A percentile compares a stretch with the other conserved stretches of the same genome.
These are phyloP conservation scores for Corbicula japonica DNA, from an alignment of 2,888 invertebrate species.

Conservation along the genomic window DNA sequence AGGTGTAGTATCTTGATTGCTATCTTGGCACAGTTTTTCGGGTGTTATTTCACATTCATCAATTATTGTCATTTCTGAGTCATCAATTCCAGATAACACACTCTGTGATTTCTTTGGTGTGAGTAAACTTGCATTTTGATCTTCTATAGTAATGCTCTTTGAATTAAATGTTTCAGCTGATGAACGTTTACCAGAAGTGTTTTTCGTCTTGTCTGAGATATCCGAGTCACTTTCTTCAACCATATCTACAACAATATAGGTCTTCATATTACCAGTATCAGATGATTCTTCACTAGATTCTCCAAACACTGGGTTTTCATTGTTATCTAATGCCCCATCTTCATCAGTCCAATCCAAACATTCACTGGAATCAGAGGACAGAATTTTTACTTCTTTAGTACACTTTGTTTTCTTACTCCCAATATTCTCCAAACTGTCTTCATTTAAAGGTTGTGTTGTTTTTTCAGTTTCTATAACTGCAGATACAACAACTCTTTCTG, in stretches of 20 bases:
- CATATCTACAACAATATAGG: constrained; percentile 32
- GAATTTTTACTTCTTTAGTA: constrained; percentile 5
- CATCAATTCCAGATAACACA: constrained; percentile 1
- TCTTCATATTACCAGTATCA: neutral
- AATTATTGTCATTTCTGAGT: neutral
- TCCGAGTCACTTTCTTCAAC: constrained; percentile 27
- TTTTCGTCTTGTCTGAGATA: neutral
- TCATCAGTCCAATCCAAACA: constrained; percentile 54
- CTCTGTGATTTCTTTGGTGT: no score
- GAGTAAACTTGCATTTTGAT: no score
- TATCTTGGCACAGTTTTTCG: neutral
- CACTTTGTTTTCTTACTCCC: neutral
- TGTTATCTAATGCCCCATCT: constrained; percentile 27
- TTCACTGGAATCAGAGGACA: constrained; percentile 48
- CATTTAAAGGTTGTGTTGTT: no score
- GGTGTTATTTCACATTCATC: neutral
- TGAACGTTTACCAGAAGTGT: no score
- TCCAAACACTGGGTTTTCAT: constrained; percentile 12
- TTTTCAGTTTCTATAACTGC: no score
- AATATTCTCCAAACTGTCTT: neutral
- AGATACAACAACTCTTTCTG: no score
- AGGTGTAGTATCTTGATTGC: neutral
- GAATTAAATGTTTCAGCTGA: no score
- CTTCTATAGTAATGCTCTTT: no score
- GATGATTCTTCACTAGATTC: constrained; percentile 30